Base-by-base conservation (phyloP, 2,888 invertebrate species). In the Neoaliturus tenellus region DNA sequence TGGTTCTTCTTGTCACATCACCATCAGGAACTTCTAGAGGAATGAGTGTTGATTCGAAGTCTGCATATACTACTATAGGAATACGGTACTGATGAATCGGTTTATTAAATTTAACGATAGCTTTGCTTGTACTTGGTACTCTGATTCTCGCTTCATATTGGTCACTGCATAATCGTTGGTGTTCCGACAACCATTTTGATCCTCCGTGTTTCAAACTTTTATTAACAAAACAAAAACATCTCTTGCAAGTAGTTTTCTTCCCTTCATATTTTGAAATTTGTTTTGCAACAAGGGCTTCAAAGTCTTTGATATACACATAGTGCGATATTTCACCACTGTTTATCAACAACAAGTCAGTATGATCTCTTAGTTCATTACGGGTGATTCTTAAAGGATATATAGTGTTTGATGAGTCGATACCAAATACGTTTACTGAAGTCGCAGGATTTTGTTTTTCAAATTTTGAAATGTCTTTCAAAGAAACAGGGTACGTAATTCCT, bases 21-120 rank as follows among this genome's bases (percentile, higher is more conserved):
- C 4, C 67, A 31, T 33, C 31, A 23, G 5, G 6, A 23, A 5
- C 6, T 58, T 81, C 41, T 39, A 28, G 17, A 8, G 55, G 33
- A 20, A 80, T 8, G 1, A 80, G 14, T 10, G 80, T 33, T 14
- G 80, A 25, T 55, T 80, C 80, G 8, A 31, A 80, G 23, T 80
- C 55, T 5, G 55, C 80, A 31, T 80, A 80, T 3, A 80, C 33
- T 1, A 80, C 80, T 33, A 80, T 14, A 17, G 80, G 80, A 2
- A 80, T 55, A 1, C 33, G 10, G 44, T 80, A 80, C 20, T 80
- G 80, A 2, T 80, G 80, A 17, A 20, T n/a, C 1, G 14, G n/a
- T 33, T 80, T 55, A 1, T 51, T 20, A 31, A 80, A 55, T 80
- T 80, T 80, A 20, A 80, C 17, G 3, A 20, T 10, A 3, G 55